Percentiles rank a stretch among this genome's conserved stretches.
phyloP scores from a whole-genome alignment of 2,888 invertebrate genomes.

The Timema cristinae region DNA sequence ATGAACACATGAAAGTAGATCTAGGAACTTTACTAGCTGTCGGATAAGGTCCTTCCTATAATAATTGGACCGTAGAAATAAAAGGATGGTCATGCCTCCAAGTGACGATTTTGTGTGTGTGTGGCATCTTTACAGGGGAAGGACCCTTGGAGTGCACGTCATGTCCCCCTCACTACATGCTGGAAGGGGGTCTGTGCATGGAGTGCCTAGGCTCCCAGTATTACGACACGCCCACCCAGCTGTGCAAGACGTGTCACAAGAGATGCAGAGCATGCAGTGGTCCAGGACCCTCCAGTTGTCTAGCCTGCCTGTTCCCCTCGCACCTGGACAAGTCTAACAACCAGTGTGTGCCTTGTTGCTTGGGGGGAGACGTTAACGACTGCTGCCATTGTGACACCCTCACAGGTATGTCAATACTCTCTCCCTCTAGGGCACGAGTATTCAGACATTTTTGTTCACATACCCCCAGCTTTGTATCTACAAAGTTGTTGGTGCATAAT shows the following conservation, averaged over 20 bases:
- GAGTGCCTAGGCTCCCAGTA: conserved; percentile 71
- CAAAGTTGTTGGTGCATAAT: no score
- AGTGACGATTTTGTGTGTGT: conserved; percentile 15
- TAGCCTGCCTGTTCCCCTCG: conserved; percentile 60
- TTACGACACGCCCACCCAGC: conserved; percentile 63
- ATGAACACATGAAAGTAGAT: no score
- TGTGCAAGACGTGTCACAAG: conserved; percentile 62
- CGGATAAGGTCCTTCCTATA: no score
- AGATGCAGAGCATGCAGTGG: conserved; percentile 66
- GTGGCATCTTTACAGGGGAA: conserved; percentile 50
- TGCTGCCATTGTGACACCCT: conserved; percentile 69
- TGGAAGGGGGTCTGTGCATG: conserved; percentile 70
- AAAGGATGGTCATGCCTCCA: not conserved
- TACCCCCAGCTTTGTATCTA: no score
- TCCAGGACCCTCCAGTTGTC: conserved; percentile 64
- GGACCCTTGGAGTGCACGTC: conserved; percentile 71
- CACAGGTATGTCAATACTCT: conserved; percentile 51
- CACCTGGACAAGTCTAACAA: conserved; percentile 67
- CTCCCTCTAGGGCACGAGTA: not conserved
- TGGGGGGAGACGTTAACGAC: conserved; percentile 50
- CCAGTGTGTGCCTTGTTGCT: conserved; percentile 72
- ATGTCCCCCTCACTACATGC: conserved; percentile 67
- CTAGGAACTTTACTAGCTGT: no score
- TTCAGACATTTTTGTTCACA: no score
- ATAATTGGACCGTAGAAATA: not conserved